Evolutionary conservation across 2,797 vertebrate genomes (phyloP).

Genomic region (Hemitrygon akajei): DNA sequence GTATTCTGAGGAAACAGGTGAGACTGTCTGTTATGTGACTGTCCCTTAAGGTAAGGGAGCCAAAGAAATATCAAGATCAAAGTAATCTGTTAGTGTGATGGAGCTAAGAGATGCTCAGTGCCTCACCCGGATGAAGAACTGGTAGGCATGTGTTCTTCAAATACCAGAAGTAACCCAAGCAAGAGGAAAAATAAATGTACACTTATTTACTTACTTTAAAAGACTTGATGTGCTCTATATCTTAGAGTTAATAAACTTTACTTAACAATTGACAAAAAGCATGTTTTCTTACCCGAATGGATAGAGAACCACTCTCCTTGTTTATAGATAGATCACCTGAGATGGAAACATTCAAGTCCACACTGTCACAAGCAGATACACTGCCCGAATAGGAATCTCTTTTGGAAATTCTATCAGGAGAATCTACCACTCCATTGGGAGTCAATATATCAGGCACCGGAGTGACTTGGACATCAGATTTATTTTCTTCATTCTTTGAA

Average conservation of each 20-base stretch:
- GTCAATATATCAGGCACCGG: neutral
- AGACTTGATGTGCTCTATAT: too few relatives aligned
- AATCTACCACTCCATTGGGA: conserved; percentile 44
- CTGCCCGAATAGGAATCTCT: conserved; percentile 68
- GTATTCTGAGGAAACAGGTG: too few relatives aligned
- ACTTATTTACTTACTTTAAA: too few relatives aligned
- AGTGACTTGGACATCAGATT: neutral
- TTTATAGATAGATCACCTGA: conserved; percentile 65
- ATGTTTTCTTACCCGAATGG: conserved; percentile 65
- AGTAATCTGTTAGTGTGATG: too few relatives aligned
- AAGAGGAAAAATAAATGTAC: neutral
- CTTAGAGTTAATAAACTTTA: too few relatives aligned
- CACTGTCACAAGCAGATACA: conserved; percentile 67
- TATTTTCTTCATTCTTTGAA: neutral
- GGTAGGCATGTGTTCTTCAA: neutral
- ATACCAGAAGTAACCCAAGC: neutral
- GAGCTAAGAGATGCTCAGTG: too few relatives aligned
- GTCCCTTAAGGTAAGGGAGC: too few relatives aligned
- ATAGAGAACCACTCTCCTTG: conserved; percentile 67
- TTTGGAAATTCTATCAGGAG: conserved; percentile 52
- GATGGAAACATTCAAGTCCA: conserved; percentile 64
- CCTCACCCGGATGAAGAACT: neutral
- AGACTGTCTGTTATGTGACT: too few relatives aligned
- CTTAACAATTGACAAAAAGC: neutral
- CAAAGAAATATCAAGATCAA: too few relatives aligned